Percentiles rank a stretch among this genome's conserved stretches.
Conservation (phyloP, 2,888 invertebrate species). For the Caenorhabditis panamensis region DNA sequence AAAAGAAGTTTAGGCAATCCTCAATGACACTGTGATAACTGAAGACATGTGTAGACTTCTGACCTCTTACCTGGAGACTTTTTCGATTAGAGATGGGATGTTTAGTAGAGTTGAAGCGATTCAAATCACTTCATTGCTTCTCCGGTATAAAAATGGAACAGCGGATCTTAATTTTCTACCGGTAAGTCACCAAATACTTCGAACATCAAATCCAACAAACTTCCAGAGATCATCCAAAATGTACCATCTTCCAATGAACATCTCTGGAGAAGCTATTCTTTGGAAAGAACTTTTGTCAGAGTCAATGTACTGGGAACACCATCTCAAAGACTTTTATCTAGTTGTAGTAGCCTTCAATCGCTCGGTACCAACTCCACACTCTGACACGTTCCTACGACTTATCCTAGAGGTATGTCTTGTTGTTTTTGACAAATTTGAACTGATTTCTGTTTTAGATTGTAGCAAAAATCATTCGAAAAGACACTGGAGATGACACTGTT, state of each 20-base stretch:
- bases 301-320: constrained; percentile 28
- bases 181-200: constrained; percentile 20
- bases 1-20: constrained; percentile 2
- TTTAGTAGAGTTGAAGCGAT: constrained; percentile 28
- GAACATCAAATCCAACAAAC: background rate
- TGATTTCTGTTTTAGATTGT: constrained; percentile 21
- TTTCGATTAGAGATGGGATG: constrained; percentile 3
- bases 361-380: background rate
- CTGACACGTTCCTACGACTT: constrained; percentile 31
- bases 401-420: constrained; percentile 24
- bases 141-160: constrained; percentile 1
- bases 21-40: background rate
- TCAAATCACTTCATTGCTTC: constrained; percentile 26
- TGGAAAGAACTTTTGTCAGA: constrained; percentile 26
- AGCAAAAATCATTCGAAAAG: constrained; percentile 31
- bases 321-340: constrained; percentile 38
- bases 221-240: background rate
- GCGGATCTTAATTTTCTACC: background rate
- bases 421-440: background rate
- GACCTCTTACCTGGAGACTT: constrained; percentile 5
- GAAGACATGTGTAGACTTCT: background rate
- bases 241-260: background rate
- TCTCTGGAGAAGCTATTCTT: constrained; percentile 13
- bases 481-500: constrained; percentile 30
- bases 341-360: constrained; percentile 34